Percentiles rank a stretch among this genome's conserved stretches.
Evolutionary conservation across 2,797 vertebrate species (phyloP).

Genomic region (Lophotriccus pileatus): DNA sequence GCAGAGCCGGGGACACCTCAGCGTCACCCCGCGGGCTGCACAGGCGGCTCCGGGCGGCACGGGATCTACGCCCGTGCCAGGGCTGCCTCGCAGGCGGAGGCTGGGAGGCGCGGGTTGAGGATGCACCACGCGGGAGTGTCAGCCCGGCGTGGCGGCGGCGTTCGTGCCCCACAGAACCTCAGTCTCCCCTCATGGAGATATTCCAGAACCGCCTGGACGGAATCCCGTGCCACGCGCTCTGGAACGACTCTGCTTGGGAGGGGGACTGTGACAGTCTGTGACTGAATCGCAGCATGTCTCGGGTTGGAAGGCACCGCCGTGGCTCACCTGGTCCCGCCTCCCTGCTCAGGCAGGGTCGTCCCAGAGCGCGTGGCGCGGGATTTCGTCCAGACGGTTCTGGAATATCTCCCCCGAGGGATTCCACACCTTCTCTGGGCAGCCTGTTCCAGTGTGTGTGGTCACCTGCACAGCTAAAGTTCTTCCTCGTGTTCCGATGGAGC

Average conservation of each 20-base stretch:
- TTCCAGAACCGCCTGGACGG: not conserved
- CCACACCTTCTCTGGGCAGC: not conserved
- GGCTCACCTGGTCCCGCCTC: not conserved
- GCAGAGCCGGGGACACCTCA: not conserved
- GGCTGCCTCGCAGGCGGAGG: not conserved
- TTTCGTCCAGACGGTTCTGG: not conserved
- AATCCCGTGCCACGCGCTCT: not conserved
- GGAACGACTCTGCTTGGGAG: not conserved
- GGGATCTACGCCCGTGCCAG: fast-evolving
- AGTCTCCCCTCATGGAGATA: fast-evolving
- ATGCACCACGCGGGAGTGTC: fast-evolving
- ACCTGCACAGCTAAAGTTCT: not conserved
- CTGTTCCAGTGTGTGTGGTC: not conserved
- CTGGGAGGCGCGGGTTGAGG: fast-evolving
- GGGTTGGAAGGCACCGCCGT: fast-evolving
- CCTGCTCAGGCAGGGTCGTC: not conserved
- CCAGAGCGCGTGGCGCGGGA: not conserved
- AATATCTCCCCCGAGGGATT: not conserved
- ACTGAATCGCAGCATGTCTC: not conserved
- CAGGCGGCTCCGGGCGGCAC: fast-evolving
- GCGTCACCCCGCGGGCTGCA: not conserved
- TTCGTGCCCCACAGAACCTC: not conserved
- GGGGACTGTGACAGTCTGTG: not conserved
- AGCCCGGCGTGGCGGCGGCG: fast-evolving
- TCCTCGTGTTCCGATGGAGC: not conserved